A percentile compares a stretch with the other conserved stretches of the same genome.
Conservation (phyloP, 2,797 vertebrate genomes). For the Falco columbarius region DNA sequence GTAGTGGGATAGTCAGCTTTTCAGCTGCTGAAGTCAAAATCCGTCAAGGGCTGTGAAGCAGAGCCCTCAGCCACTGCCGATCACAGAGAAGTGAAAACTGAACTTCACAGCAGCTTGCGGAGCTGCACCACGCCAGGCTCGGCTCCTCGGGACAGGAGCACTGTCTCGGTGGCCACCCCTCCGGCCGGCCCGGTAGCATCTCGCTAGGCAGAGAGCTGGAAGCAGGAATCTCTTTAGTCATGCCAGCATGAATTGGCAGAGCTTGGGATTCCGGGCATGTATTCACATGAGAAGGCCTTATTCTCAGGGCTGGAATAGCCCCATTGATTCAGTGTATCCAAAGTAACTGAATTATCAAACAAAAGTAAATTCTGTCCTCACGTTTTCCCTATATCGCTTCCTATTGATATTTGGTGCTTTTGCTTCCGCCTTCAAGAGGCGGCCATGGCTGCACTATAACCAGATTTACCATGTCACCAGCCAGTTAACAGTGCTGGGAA, state of each 20-base stretch:
- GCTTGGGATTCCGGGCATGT: conserved; percentile 53
- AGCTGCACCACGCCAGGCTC: not conserved
- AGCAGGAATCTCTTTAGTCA: not conserved
- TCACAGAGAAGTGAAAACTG: not conserved
- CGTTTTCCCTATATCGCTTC: conserved; percentile 8
- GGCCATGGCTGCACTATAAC: not conserved
- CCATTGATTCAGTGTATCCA: conserved; percentile 31
- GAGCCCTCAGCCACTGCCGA: not conserved
- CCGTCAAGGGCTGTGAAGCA: not conserved
- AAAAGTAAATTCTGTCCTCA: conserved; percentile 12
- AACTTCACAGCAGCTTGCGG: not conserved
- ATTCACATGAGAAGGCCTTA: not conserved
- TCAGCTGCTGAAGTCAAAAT: not conserved
- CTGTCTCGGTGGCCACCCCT: not conserved
- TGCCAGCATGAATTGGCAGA: conserved; percentile 32
- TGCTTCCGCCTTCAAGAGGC: not conserved
- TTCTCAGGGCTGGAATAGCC: conserved; percentile 34
- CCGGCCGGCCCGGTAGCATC: not conserved
- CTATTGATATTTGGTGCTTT: not conserved
- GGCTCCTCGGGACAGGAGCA: not conserved
- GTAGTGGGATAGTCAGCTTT: not conserved
- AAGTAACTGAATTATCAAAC: conserved; percentile 40
- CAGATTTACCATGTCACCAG: not conserved
- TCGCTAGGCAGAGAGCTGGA: not conserved
- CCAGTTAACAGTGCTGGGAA: not conserved